Base-by-base conservation (phyloP, 2,113 vertebrate genomes). In the Platichthys flesus region DNA sequence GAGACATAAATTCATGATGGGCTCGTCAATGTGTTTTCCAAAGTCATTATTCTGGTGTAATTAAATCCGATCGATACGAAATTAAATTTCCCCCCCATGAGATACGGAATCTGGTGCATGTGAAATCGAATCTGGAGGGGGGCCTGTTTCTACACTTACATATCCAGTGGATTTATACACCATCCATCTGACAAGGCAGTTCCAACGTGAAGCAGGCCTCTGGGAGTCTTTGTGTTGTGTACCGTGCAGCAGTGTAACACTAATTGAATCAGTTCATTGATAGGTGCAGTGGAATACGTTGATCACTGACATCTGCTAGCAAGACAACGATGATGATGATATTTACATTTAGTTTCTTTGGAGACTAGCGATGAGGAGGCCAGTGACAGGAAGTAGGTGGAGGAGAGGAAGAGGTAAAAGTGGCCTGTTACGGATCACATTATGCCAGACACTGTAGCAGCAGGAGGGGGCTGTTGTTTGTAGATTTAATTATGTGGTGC, bases 141-240 rank as follows among this genome's bases (percentile, higher is more conserved):
- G 84, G 76, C n/a, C 88, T 92, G 88, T 85, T 85, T 89, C 87
- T 92, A 87, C 88, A 91, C 88, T 85, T 88, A 75, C 64, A 75
- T 68, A 62, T 88, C 89, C 69, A 52, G 31, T 76, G 71, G 82
- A 89, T 88, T 89, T 84, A 85, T 89, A 83, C 45, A 62, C 76
- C 76, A 69, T 87, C 24, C 71, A 70, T 71, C 64, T 75, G 42
- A 78, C 70, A 58, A 45, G 64, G 20, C 65, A 78, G 83, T 83
- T 85, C 80, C 9, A 60, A 57, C 61, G 35, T 74, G 71, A 78
- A 90, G 66, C 63, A 76, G 84, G 82, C 87, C 86, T 86, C 65
- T 83, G 89, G 90, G 87, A 87, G 67, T 86, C 79, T 78, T 88
- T 80, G 51, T 31, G 9, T 63, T 72, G 26, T 56, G 68, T 79